Evolutionary conservation across 2,113 vertebrate species (phyloP), one percentile per base, ranked within the genome.

Genomic region (Pitta sordida): DNA sequence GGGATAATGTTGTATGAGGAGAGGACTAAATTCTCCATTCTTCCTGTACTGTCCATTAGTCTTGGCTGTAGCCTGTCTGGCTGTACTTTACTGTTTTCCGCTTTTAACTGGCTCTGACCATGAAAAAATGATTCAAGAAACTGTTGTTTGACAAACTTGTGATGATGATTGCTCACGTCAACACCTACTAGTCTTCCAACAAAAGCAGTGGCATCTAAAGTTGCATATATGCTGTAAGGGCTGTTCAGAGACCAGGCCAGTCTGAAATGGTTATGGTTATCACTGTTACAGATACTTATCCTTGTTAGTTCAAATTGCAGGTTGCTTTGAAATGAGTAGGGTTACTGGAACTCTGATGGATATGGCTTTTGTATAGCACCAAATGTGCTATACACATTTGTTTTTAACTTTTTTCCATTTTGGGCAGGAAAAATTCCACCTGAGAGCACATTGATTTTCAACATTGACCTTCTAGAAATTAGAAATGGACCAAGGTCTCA

Each of bases 401-500:
- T 30, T 60, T 30, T 76, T 83, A 92, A 90, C 39, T 80, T 46
- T 32, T 91, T 36, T 94, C 39, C 22, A 7, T 88, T 81, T 86
- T 60, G 65, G 10, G 51, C 93, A 99, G 99, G 99, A 93, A 99
- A 99, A 98, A 99, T 99, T 76, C 99, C 99, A 52, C 99, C 99
- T 46, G 99, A 99, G 51, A 99, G 98, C 94, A 99, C 98, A 1
- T 10, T 99, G 94, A 98, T 99, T 95, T 99, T 99, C 96, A 97
- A 99, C 62, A 96, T 99, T 29, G 99, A 99, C 92, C 96, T 99
- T 87, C 93, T 99, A 56, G 99, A 99, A 93, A 99, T 99, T 91
- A 98, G 99, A 97, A 99, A 99, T 96, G 99, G 99, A 56, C 99
- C 99, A 15, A 97, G 99, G 71, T 99, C 99, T 36, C 99, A 99